Evolutionary conservation across 37 sponge, comb jelly and placozoan species (phyloP).

Genomic region (Mnemiopsis leidyi): DNA sequence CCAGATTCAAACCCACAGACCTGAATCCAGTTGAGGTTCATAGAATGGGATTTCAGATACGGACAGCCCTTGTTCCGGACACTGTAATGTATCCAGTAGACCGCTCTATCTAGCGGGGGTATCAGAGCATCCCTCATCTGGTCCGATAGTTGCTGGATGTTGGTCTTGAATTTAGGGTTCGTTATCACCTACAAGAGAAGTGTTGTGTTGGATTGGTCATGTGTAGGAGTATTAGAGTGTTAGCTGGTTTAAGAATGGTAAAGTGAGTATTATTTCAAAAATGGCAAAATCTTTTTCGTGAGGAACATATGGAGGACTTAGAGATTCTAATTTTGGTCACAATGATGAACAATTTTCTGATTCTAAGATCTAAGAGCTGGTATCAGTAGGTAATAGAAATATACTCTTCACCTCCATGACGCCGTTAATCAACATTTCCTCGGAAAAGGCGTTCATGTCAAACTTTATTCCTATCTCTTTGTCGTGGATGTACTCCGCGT

Average conservation of each 20-base stretch:
- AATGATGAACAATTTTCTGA: too few relatives aligned
- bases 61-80: constrained; percentile 1
- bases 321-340: too few relatives aligned
- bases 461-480: constrained; percentile 46
- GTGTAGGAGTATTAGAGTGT: background rate
- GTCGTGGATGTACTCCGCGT: constrained; percentile 33
- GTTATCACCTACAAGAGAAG: constrained; percentile 2
- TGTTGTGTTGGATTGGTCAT: background rate
- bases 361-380: too few relatives aligned
- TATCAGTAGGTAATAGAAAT: background rate
- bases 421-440: constrained; percentile 53
- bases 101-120: constrained; percentile 15
- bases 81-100: constrained; percentile 45
- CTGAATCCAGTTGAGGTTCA: constrained; percentile 63
- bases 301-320: too few relatives aligned
- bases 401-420: constrained; percentile 44
- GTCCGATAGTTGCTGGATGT: constrained; percentile 53
- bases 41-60: constrained; percentile 50
- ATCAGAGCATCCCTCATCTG: constrained; percentile 31
- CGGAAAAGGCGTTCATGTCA: constrained; percentile 34
- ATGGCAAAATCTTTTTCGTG: too few relatives aligned
- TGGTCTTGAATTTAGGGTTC: background rate
- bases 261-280: too few relatives aligned
- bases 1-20: background rate
- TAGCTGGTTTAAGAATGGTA: too few relatives aligned